phyloP scores from a whole-genome alignment of 2,888 invertebrate species.

The Tuta absoluta region DNA sequence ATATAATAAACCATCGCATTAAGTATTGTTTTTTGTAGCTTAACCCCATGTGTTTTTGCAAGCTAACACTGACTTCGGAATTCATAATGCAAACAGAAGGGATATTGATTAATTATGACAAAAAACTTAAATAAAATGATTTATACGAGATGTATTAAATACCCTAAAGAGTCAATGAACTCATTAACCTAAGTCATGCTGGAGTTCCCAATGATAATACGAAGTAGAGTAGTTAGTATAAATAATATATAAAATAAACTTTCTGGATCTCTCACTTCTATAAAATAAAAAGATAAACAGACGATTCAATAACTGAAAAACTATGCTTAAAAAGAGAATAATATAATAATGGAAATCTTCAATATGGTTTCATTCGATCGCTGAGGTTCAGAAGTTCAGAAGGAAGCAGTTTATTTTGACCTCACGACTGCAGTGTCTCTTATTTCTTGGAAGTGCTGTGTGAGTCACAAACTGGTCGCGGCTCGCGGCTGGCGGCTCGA shows the following conservation, averaged over 20 bases:
- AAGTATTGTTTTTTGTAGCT: neutral
- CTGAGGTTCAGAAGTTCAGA: neutral
- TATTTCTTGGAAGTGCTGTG: slow-evolving; percentile 59
- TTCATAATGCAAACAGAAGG: neutral
- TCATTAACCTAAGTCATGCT: no score
- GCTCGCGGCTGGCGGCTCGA: slow-evolving; percentile 44
- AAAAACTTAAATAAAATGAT: neutral
- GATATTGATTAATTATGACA: slow-evolving; percentile 6
- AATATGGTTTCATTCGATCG: no score
- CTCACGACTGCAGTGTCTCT: slow-evolving; percentile 41
- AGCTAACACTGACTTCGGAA: neutral
- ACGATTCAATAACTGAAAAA: no score
- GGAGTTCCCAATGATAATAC: no score
- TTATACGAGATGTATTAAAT: neutral
- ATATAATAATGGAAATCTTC: no score
- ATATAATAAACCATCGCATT: neutral
- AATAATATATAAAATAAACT: no score
- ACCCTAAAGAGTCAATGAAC: no score
- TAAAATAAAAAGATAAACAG: no score
- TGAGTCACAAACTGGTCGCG: slow-evolving; percentile 53
- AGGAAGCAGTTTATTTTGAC: slow-evolving; percentile 62
- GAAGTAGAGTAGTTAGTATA: no score
- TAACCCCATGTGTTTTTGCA: neutral
- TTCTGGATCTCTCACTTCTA: no score
- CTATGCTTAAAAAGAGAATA: no score